Base-by-base conservation (phyloP, 2,797 vertebrate species). In the Neosilurus hyrtlii region DNA sequence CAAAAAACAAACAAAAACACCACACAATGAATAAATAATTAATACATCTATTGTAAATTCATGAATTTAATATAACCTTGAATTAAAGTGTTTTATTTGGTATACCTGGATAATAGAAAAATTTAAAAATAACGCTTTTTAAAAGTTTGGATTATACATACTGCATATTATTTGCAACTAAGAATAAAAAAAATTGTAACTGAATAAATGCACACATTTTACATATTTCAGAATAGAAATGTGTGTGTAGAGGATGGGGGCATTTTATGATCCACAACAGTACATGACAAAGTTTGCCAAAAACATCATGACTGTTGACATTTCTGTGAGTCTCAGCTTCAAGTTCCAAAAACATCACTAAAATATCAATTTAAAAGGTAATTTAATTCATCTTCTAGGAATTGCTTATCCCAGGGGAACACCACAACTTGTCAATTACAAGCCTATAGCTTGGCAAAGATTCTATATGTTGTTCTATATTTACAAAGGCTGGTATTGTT, bases 401-500 rank as follows among this genome's bases (percentile, higher is more conserved):
- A 79, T 88, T 68, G 51, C 26, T 77, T 26, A 12, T 79, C 82
- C 88, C 82, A 43, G 10, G 85, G 80, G 88, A 87, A 72, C 54
- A 20, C 54, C 81, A 57, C 52, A 82, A 79, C 74, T 81, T 82
- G 88, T 86, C 86, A 83, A 88, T 88, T 88, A 89, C 86, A 88
- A 84, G 65, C 83, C 82, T 74, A 82, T 78, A 85, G 79, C 78
- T 73, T 85, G 82, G 57, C 86, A 84, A 82, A 87, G 84, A 86
- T 84, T 84, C 84, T 85, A 82, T 90, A 87, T 84, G 82, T 77
- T 79, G 80, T 24, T 76, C 66, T 56, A 56, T 84, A 86, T 87
- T 85, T 85, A 90, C 87, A 89, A 90, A 88, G 87, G 73, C 73
- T 16, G 77, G 65, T 80, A 86, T 90, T 89, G 81, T 89, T 88